Evolutionary conservation across 2,888 invertebrate species (phyloP), one percentile per base, ranked within the genome.

Genomic region (Plagodis pulveraria): DNA sequence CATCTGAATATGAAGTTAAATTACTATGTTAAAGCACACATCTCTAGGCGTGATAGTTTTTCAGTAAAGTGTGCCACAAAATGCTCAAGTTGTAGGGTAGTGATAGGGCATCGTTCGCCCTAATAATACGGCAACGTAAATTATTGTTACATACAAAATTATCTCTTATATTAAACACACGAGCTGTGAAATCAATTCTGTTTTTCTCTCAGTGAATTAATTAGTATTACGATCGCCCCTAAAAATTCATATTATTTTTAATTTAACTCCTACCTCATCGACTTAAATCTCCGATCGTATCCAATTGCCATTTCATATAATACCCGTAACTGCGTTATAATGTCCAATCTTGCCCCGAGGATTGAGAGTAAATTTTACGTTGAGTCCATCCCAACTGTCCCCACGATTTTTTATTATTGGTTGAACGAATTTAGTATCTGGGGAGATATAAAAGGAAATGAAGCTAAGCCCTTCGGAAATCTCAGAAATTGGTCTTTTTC

Each of bases 371-470:
- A 87, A 85, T 87, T 87, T 86, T 78, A 84, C 81, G 81, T 81
- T 78, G 73, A 88, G 86, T 88, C 89, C 87, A 84, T 87, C 83
- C 73, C 79, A 77, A 81, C 79, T 86, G 89, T 84, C 85, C 84
- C 82, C 78, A 81, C 86, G 83, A 87, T 90, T 91, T 89, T 91
- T 91, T 90, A 91, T 89, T 90, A 90, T 89, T 89, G 89, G 84
- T 81, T 84, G 88, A 89, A 88, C 89, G 91, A 91, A 91, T 91
- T 90, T 90, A 91, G 89, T 90, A 88, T 89, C 91, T 86, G 79
- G 91, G 91, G 91, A 91, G 90, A 88, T 89, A 91, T 91, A 91
- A 91, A 91, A 91, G 91, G 89, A 91, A 91, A 91, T 91, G 91
- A 91, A 91, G 85, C 89, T 89, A 91, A 90, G 91, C 91, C 91